These are phyloP conservation scores for Gymnosoma rotundatum DNA, from an alignment of 2,888 invertebrate genomes.

Conservation along the genomic window DNA sequence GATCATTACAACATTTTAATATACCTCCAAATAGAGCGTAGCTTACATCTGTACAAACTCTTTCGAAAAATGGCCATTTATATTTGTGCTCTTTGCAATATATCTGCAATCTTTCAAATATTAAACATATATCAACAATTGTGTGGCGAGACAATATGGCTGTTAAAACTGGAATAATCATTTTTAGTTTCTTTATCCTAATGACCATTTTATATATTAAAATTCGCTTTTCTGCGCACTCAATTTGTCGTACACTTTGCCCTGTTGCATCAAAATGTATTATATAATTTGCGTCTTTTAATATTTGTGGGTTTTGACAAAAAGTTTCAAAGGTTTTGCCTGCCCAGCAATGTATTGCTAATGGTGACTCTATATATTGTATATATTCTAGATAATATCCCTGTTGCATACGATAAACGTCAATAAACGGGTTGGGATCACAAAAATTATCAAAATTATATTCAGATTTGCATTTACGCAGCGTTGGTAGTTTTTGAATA, in stretches of 20 bases:
- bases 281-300: conserved; percentile 21
- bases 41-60: no score
- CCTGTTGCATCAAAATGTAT: conserved; percentile 35
- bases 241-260: conserved; percentile 22
- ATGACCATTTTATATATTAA: conserved; percentile 28
- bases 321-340: no score
- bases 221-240: conserved; percentile 15
- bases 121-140: neutral
- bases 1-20: no score
- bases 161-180: conserved; percentile 10
- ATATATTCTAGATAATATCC: conserved; percentile 2
- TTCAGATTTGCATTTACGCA: conserved; percentile 28
- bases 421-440: conserved; percentile 18
- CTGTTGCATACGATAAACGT: conserved; percentile 16
- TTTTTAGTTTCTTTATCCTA: conserved; percentile 2
- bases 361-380: conserved; percentile 12
- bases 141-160: conserved; percentile 2
- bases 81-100: conserved; percentile 4
- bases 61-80: no score
- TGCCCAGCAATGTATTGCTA: no score
- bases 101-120: conserved; percentile 8
- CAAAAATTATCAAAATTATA: conserved; percentile 1
- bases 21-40: no score
- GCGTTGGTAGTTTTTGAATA: conserved; percentile 16
- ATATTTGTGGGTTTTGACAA: neutral